Base-by-base conservation (phyloP, 2,888 invertebrate species). In the Nebria brevicollis region DNA sequence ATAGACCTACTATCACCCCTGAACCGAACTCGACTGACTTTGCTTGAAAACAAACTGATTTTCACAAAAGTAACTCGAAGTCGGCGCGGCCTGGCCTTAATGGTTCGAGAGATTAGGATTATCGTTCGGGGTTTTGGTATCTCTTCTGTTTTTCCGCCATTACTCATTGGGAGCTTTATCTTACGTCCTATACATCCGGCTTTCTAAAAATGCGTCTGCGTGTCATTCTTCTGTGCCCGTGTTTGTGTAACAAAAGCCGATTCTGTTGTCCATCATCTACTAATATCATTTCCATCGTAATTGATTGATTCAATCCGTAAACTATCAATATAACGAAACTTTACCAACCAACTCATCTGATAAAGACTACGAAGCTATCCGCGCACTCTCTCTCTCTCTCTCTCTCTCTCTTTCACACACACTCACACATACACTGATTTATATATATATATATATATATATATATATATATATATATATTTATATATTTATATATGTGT, bases 51-150 rank as follows among this genome's bases (percentile, higher is more conserved):
- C 77, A 70, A 77, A 77, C 77, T 77, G 70, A 76, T 76, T 76
- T 34, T 66, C 66, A 76, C 66, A 76, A 76, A 76, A 77, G 77
- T 77, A 77, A 77, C 77, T 77, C 68, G 70, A 77, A 77, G 64
- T 70, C 70, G 70, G 70, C 54, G 54, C 54, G 54, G 54, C 54
- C 7, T 54, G 54, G 65, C 43, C 77, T 70, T 77, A 77, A 77
- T 77, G 77, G 77, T 66, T 70, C 70, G 77, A 77, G 70, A 77
- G 77, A 77, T 77, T 77, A 77, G 77, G 68, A 77, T 77, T 77
- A 77, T 77, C 77, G 70, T 77, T 70, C 66, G 77, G 25, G 34
- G 77, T 54, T 54, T 54, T 77, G 42, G 70, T 77, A 77, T 77
- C 77, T 77, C 42, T 70, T 26, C 77, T 77, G 77, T 77, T 77